These are phyloP conservation scores for Pocillopora grandis DNA, from an alignment of 92 coral and sea anemone genomes.

Conservation along the genomic window DNA sequence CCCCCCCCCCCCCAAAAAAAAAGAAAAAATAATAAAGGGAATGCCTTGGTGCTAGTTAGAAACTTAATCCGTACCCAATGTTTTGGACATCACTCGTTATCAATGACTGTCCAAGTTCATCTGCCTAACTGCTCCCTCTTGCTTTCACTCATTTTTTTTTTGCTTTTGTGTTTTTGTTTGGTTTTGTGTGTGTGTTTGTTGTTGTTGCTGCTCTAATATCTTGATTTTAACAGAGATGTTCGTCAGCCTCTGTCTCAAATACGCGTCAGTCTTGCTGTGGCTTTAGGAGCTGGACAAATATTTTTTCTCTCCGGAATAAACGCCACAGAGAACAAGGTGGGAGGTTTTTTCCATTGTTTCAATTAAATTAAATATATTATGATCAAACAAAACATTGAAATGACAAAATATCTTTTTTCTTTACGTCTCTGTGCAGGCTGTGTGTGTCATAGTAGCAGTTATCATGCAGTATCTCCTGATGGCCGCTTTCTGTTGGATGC, in stretches of 20 bases:
- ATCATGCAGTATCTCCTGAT: background rate
- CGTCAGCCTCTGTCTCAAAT: constrained; percentile 11
- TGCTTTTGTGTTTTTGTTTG: background rate
- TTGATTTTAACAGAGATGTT: background rate
- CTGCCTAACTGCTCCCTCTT: background rate
- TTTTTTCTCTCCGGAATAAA: background rate
- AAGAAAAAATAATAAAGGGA: too few relatives aligned
- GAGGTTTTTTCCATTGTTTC: background rate
- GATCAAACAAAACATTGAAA: background rate
- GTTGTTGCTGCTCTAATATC: background rate
- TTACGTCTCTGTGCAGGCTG: background rate
- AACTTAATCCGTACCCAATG: too few relatives aligned
- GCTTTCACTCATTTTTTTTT: background rate
- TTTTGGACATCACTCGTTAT: too few relatives aligned
- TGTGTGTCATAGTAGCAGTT: background rate
- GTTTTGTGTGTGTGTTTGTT: background rate
- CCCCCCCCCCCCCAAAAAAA: too few relatives aligned
- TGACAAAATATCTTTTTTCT: background rate
- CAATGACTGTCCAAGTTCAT: too few relatives aligned
- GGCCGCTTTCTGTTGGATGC: constrained; percentile 22
- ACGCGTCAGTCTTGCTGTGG: background rate
- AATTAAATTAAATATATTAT: too few relatives aligned
- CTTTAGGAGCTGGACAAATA: background rate
- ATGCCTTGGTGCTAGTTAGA: too few relatives aligned
- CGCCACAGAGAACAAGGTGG: background rate